These are phyloP conservation scores for Chrysemys picta DNA, from an alignment of 2,113 vertebrate genomes.

Conservation along the genomic window DNA sequence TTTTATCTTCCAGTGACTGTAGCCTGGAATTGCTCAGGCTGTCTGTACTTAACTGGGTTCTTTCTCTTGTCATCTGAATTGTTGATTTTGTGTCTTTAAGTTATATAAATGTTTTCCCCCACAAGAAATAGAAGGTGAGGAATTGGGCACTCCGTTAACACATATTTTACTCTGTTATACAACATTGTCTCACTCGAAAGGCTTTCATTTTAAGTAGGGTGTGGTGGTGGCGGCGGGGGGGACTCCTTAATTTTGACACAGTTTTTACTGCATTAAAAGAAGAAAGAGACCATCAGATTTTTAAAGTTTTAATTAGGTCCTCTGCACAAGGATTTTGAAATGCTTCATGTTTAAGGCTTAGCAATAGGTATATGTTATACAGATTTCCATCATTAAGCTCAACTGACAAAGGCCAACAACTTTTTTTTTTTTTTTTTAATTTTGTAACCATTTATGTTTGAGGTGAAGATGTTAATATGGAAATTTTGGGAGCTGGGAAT, in stretches of 20 bases:
- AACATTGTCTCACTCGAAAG: conserved; percentile 3
- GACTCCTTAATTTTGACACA: conserved; percentile 41
- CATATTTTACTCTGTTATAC: neutral
- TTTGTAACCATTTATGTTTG: conserved; percentile 84
- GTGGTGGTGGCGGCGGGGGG: neutral
- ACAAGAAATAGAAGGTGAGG: neutral
- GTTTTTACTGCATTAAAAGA: conserved; percentile 48
- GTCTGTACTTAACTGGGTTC: neutral
- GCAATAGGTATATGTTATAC: conserved; percentile 5
- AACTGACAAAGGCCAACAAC: conserved; percentile 78
- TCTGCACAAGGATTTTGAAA: conserved; percentile 53
- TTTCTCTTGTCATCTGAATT: neutral
- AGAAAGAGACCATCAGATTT: conserved; percentile 39
- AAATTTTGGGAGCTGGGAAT: conserved; percentile 81
- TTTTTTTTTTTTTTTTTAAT: conserved; percentile 72
- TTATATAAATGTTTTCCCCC: neutral
- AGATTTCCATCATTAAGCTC: conserved; percentile 66
- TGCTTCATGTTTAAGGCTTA: conserved; percentile 24
- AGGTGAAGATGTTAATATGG: conserved; percentile 86
- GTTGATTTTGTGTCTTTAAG: conserved; percentile 23
- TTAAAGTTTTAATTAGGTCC: conserved; percentile 76
- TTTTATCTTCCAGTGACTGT: neutral
- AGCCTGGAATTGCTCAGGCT: neutral
- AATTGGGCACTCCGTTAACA: neutral
- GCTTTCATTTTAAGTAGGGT: conserved; percentile 42